Percentiles rank a stretch among this genome's conserved stretches.
Evolutionary conservation across 2,113 vertebrate species (phyloP).

Genomic region (Tetrao urogallus): DNA sequence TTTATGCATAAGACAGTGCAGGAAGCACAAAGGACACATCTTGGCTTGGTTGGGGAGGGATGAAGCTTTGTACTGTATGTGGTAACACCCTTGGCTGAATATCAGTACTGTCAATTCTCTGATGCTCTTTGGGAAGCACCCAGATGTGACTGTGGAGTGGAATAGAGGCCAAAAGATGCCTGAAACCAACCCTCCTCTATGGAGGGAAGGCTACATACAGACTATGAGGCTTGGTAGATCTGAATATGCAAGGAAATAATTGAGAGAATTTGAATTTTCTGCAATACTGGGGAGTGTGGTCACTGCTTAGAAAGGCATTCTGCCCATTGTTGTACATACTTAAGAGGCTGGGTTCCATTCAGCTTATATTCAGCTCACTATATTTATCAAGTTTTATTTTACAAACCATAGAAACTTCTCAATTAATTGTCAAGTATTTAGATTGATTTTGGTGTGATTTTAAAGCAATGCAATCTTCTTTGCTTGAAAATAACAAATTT

Average conservation of each 20-base stretch:
- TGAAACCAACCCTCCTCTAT: background rate
- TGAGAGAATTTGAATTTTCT: background rate
- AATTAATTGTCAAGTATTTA: background rate
- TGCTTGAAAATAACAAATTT: background rate
- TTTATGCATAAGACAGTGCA: background rate
- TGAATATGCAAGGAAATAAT: background rate
- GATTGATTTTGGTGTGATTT: background rate
- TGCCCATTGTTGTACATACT: background rate
- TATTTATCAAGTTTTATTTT: background rate
- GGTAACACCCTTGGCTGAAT: background rate
- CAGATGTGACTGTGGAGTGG: background rate
- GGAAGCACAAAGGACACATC: background rate
- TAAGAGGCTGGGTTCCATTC: background rate
- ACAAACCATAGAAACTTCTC: background rate
- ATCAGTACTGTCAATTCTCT: background rate
- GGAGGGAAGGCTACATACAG: background rate
- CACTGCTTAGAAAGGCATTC: too few relatives aligned
- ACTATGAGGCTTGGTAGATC: background rate
- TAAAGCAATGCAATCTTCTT: background rate
- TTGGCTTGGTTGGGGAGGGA: background rate
- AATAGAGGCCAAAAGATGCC: fast-evolving
- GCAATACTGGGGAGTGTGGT: background rate
- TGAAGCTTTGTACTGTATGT: background rate
- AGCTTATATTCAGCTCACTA: background rate
- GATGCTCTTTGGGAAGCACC: background rate